These are phyloP conservation scores for Meda fulgida DNA, from an alignment of 2,797 vertebrate species.

Conservation along the genomic window DNA sequence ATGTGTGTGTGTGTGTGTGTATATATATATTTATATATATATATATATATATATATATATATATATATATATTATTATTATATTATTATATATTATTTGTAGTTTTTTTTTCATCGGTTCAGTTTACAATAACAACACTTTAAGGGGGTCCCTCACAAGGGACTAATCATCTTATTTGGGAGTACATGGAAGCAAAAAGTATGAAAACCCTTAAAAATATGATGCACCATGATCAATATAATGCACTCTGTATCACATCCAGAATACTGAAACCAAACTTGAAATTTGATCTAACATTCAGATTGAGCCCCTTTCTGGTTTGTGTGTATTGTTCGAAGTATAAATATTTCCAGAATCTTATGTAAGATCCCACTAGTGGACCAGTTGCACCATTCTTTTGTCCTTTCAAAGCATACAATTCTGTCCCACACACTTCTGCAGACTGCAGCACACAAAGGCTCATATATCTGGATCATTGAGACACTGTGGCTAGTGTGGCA, in stretches of 20 bases:
- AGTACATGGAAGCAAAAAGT: not conserved
- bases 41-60: too few relatives aligned
- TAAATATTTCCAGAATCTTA: not conserved
- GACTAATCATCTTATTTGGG: not conserved
- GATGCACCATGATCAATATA: not conserved
- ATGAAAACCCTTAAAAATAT: not conserved
- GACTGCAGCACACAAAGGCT: slow-evolving; percentile 45
- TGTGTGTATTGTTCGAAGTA: not conserved
- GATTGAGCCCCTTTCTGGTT: not conserved
- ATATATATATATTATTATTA: too few relatives aligned
- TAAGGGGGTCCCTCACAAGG: not conserved
- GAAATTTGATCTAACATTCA: not conserved
- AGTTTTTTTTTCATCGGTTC: not conserved
- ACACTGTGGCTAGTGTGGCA: slow-evolving; percentile 40
- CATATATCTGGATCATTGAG: not conserved
- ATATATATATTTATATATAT: not conserved
- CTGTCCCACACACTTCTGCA: slow-evolving; percentile 15
- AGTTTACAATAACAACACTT: not conserved
- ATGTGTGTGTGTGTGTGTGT: too few relatives aligned
- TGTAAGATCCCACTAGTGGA: slow-evolving; percentile 5
- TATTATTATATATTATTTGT: too few relatives aligned
- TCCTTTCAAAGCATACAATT: slow-evolving; percentile 15
- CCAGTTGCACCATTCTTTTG: slow-evolving; percentile 38
- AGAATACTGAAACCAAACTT: not conserved
- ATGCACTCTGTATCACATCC: not conserved